phyloP scores from a whole-genome alignment of 1,140 invertebrate species.

The Bombus haemorrhoidalis region DNA sequence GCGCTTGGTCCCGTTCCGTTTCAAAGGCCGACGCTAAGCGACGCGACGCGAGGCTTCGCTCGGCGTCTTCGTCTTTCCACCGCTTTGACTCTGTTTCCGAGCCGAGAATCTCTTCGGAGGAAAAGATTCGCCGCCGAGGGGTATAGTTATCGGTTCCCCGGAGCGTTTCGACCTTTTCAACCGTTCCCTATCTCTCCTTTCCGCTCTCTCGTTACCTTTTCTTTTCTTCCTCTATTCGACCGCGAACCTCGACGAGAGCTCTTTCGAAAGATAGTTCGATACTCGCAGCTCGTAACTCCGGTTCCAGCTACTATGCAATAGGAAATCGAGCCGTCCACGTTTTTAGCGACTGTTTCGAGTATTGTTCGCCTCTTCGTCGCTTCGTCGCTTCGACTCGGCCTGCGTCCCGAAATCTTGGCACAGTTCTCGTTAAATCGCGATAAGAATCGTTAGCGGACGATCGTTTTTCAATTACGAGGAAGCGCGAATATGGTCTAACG shows the following conservation, averaged over 20 bases:
- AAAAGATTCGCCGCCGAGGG: conserved; percentile 57
- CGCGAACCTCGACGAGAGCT: neutral
- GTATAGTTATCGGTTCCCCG: conserved; percentile 63
- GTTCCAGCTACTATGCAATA: neutral
- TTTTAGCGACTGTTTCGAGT: too few species aligned
- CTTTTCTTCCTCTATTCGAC: neutral
- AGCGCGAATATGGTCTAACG: neutral
- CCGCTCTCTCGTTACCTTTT: neutral
- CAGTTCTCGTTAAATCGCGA: neutral
- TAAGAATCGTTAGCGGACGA: neutral
- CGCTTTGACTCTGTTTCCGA: conserved; percentile 56
- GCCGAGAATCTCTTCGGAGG: conserved; percentile 57
- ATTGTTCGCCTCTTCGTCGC: too few species aligned
- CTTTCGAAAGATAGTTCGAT: neutral
- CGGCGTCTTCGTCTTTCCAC: conserved; percentile 18
- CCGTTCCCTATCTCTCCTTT: neutral
- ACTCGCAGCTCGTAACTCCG: neutral
- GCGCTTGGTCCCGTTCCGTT: neutral
- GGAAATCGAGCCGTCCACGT: conserved; percentile 11
- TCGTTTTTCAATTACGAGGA: neutral
- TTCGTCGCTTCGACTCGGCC: neutral
- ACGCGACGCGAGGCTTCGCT: neutral
- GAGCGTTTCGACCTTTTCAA: conserved; percentile 59
- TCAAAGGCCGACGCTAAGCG: neutral
- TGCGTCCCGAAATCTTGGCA: too few species aligned